Base-by-base conservation (phyloP, 2,113 vertebrate genomes). In the Oenanthe oenanthe region DNA sequence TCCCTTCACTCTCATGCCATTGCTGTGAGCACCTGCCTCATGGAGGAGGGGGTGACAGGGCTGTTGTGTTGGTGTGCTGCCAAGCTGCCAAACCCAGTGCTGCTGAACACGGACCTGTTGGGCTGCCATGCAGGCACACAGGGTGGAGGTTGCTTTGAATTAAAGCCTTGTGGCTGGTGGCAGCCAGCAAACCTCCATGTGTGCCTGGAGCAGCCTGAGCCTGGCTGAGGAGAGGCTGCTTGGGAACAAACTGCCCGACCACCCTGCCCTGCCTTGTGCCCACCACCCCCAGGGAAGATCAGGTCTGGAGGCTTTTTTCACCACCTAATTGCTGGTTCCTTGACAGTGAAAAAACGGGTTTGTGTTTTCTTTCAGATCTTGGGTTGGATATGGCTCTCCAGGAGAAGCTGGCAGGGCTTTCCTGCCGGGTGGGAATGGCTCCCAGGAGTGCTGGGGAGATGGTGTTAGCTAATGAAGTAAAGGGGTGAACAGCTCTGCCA, bases 71-170 rank as follows among this genome's bases (percentile, higher is more conserved):
- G 63, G 8, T 81, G 34, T 31, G 45, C 50, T 13, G 5, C 31
- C 63, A 25, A 67, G 40, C 58, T 79, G 4, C 71, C 31, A 36
- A 72, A n/a, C 12, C 10, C 18, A 2, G 16, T 6, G 3, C 25
- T 0, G 3, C 13, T 29, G 40, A 21, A 3, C 24, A 9, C 0
- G 0, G 38, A 45, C 70, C 34, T 13, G 0, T 12, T 54, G 74
- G 61, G 26, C 74, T 82, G 61, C 77, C 6, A 0, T 80, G 58
- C 29, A 50, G 38, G 14, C 47, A 28, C 51, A 13, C 4, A 2
- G 53, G 4, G 9, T 43, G 17, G 6, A 63, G 40, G 13, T 6
- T 36, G 32, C 34, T 65, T 51, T 60, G 50, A 57, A 43, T 45
- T 8, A 21, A 51, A 66, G 17, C 34, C 12, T 24, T 5, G 5